These are phyloP conservation scores for Napeogenes inachia DNA, from an alignment of 2,888 invertebrate species.

Conservation along the genomic window DNA sequence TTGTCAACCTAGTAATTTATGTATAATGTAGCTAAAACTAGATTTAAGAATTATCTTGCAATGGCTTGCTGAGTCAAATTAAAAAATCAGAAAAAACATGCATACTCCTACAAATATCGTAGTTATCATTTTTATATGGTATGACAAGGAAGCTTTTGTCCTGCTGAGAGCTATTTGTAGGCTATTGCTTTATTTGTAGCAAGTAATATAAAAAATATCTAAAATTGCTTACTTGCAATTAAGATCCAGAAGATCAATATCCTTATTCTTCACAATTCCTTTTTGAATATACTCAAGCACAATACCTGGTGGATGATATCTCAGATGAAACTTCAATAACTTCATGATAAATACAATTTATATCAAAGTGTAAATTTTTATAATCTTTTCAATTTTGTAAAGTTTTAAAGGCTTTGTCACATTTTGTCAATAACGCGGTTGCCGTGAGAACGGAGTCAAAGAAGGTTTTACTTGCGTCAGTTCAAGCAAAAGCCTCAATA, in stretches of 20 bases:
- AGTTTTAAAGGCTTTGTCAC: conserved; percentile 29
- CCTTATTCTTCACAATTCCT: conserved; percentile 76
- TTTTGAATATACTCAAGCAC: conserved; percentile 80
- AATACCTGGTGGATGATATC: conserved; percentile 85
- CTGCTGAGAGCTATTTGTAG: too few species aligned
- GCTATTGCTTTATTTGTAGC: too few species aligned
- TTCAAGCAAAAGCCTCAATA: too few species aligned
- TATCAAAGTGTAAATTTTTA: conserved; percentile 28
- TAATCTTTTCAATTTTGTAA: conserved; percentile 33
- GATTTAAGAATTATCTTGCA: too few species aligned
- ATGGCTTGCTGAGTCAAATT: too few species aligned
- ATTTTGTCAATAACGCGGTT: conserved; percentile 62
- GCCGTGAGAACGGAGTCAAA: conserved; percentile 41
- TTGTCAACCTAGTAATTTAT: too few species aligned
- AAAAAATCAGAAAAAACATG: too few species aligned
- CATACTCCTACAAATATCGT: too few species aligned
- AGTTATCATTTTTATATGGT: too few species aligned
- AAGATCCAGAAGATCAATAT: conserved; percentile 81
- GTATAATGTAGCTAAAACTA: too few species aligned
- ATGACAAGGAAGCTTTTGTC: too few species aligned
- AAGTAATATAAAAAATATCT: neutral
- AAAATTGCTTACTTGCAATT: conserved; percentile 72
- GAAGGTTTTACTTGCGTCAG: conserved; percentile 10
- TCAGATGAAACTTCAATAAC: conserved; percentile 81
- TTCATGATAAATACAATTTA: conserved; percentile 68